phyloP scores from a whole-genome alignment of 2,113 vertebrate genomes.

The Triplophysa dalaica region DNA sequence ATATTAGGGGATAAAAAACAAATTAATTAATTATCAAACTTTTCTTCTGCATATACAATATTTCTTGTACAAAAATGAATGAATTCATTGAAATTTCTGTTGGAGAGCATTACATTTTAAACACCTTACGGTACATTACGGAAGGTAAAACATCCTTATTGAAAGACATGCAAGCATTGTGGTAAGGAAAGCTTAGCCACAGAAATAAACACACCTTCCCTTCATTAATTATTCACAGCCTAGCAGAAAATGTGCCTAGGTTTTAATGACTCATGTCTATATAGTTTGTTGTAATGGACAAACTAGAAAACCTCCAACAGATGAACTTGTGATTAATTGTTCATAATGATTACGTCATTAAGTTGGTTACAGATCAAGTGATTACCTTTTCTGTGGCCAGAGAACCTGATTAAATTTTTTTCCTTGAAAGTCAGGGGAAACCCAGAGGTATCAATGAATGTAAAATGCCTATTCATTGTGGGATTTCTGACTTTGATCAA shows the following conservation, averaged over 20 bases:
- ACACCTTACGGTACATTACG: no score
- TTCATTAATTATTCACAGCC: background rate
- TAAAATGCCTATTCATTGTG: background rate
- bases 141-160: no score
- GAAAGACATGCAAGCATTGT: background rate
- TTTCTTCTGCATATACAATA: no score
- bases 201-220: background rate
- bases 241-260: slow-evolving; percentile 2
- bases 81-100: no score
- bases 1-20: no score
- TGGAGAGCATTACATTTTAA: no score
- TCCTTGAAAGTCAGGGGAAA: slow-evolving; percentile 11
- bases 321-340: background rate
- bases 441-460: background rate
- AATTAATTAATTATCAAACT: no score
- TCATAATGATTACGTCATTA: background rate
- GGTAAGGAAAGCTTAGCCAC: background rate
- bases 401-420: background rate
- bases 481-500: slow-evolving; percentile 14
- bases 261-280: background rate
- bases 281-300: background rate
- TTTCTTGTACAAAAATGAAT: no score
- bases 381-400: background rate
- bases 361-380: background rate
- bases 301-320: background rate